Conservation (phyloP, 2,113 vertebrate species). For the Bubo bubo region DNA sequence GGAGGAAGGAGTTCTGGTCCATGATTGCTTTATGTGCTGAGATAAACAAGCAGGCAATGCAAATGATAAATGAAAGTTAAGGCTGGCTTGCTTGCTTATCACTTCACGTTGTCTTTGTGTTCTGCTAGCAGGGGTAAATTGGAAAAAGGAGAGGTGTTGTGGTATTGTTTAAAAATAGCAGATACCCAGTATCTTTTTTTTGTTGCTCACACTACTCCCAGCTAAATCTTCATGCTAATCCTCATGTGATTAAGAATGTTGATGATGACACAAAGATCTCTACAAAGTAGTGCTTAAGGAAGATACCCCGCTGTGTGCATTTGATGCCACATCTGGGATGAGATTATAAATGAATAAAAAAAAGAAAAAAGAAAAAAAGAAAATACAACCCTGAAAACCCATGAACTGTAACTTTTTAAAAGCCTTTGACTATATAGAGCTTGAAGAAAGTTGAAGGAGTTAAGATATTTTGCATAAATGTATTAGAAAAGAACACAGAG, state of each 20-base stretch:
- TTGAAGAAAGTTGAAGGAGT: background rate
- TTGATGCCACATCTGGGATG: slow-evolving; percentile 11
- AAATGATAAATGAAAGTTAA: background rate
- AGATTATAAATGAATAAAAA: background rate
- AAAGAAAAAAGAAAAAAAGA: background rate
- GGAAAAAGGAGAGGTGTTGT: background rate
- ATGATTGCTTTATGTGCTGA: fast-evolving
- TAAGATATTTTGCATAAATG: background rate
- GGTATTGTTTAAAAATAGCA: background rate
- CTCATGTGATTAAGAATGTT: background rate
- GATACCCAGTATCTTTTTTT: background rate
- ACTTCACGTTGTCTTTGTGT: background rate
- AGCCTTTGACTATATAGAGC: background rate
- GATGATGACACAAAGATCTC: background rate
- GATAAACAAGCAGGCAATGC: background rate
- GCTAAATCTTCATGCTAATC: background rate
- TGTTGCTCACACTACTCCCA: background rate
- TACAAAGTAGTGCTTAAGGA: background rate
- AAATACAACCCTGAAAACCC: background rate
- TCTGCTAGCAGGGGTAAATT: background rate
- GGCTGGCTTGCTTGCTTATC: background rate
- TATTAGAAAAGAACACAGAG: background rate
- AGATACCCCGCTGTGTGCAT: background rate
- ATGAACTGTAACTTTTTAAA: background rate
- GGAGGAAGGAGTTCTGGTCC: background rate